Conservation (phyloP, 2,113 vertebrate genomes). For the Neotoma lepida region DNA sequence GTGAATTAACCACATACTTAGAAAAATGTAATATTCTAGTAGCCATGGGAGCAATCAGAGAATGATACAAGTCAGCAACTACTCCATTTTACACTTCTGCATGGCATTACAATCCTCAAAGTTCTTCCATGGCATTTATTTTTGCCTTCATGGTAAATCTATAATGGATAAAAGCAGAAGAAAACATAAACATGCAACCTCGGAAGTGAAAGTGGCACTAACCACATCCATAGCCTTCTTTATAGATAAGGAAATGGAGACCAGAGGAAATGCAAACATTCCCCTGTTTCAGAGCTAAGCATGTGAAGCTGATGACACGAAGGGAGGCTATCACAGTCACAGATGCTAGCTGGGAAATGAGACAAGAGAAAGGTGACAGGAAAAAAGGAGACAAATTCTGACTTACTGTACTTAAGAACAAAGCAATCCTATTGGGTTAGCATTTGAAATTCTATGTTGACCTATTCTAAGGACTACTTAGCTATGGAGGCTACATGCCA, state of each 20-base stretch:
- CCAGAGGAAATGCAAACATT: not conserved
- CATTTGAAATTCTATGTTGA: conserved; percentile 50
- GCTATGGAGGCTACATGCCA: not conserved
- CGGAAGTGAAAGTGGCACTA: conserved; percentile 23
- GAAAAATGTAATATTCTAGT: not conserved
- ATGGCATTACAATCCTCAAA: not conserved
- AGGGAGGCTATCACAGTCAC: not conserved
- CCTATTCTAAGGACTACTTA: conserved; percentile 36
- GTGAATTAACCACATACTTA: not conserved
- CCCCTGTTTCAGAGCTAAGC: not conserved
- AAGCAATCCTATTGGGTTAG: conserved; percentile 26
- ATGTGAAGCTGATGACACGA: not conserved
- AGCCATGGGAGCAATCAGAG: not conserved
- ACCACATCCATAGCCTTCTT: conserved; percentile 29
- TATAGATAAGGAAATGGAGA: conserved; percentile 39
- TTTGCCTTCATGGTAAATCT: conserved; percentile 15
- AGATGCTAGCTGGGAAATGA: not conserved
- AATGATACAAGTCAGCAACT: not conserved
- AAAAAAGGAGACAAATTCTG: not conserved
- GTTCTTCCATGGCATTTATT: conserved; percentile 3
- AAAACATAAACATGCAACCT: not conserved
- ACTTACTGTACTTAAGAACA: conserved; percentile 20
- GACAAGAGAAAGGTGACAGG: not conserved
- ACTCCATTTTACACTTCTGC: not conserved
- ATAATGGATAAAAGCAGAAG: conserved; percentile 56